These are phyloP conservation scores for Metopolophium dirhodum DNA, from an alignment of 1,140 invertebrate species.

Conservation along the genomic window DNA sequence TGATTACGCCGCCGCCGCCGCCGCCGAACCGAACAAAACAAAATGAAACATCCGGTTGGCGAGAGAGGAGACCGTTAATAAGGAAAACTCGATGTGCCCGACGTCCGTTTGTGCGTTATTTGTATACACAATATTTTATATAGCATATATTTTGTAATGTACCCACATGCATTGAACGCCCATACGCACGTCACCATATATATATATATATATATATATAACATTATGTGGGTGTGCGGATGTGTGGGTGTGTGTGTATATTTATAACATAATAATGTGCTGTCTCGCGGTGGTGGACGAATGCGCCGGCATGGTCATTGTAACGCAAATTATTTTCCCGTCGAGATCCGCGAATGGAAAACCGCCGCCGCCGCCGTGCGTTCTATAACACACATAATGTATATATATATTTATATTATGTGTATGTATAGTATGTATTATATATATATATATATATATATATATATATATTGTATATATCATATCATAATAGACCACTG, in stretches of 20 bases:
- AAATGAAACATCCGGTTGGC: constrained; percentile 15
- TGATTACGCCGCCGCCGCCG: not conserved
- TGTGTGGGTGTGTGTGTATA: not conserved
- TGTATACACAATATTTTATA: not conserved
- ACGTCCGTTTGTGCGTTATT: not conserved
- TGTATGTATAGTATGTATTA: no score
- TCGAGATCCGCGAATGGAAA: not conserved
- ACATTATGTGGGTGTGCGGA: not conserved
- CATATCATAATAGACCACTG: not conserved
- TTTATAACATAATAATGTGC: not conserved
- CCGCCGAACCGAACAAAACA: not conserved
- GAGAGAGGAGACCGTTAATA: not conserved
- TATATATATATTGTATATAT: not conserved
- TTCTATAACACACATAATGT: no score
- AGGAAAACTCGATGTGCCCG: not conserved
- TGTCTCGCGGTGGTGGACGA: not conserved
- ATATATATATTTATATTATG: no score
- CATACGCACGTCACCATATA: no score
- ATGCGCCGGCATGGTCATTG: not conserved
- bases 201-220: no score
- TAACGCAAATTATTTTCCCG: constrained; percentile 3
- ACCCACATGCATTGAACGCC: no score
- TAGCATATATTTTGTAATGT: no score
- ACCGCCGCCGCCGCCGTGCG: not conserved
- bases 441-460: no score